Base-by-base conservation (phyloP, 2,888 invertebrate genomes). In the Aromia moschata region DNA sequence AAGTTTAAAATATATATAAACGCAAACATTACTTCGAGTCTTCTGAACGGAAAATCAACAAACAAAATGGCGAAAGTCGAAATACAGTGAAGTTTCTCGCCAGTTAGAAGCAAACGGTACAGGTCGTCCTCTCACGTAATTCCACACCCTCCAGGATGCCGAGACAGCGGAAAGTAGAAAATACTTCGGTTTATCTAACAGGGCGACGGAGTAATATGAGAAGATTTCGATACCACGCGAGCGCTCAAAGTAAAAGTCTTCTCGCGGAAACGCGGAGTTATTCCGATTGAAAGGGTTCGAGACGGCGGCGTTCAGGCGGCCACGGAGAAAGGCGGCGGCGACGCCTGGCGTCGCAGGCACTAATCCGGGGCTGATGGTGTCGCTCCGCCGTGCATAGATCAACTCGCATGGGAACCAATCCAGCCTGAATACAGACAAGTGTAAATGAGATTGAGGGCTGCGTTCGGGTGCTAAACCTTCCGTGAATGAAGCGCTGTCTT, bases 341-440 rank as follows among this genome's bases (percentile, higher is more conserved):
- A 62, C 65, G 61, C 56, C 60, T 62, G 67, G 64, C 67, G 67
- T 73, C 69, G 68, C 65, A 61, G 64, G 67, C 68, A 70, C n/a
- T 74, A 74, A 74, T 73, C 74, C 73, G 58, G 58, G 67, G 65
- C 70, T 71, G 71, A 72, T 72, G 70, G 69, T 71, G 71, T 74
- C 71, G 67, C 68, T 64, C 20, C 64, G 66, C 67, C 70, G 66
- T 69, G 71, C 71, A 68, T 68, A 71, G 71, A 72, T 73, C 72
- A 69, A 70, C 67, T 68, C 70, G 63, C 70, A 67, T 66, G 68
- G 69, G 68, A 69, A 59, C 61, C 53, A 55, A 33, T 61, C 57
- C 53, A 55, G 61, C 64, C 59, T 64, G 64, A 64, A 64, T 64
- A 70, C 72, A 72, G 71, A 73, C 70, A 70, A 72, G 70, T 73